A percentile compares a stretch with the other conserved stretches of the same genome.
phyloP scores from a whole-genome alignment of 2,113 vertebrate genomes.

The Stegastes partitus region DNA sequence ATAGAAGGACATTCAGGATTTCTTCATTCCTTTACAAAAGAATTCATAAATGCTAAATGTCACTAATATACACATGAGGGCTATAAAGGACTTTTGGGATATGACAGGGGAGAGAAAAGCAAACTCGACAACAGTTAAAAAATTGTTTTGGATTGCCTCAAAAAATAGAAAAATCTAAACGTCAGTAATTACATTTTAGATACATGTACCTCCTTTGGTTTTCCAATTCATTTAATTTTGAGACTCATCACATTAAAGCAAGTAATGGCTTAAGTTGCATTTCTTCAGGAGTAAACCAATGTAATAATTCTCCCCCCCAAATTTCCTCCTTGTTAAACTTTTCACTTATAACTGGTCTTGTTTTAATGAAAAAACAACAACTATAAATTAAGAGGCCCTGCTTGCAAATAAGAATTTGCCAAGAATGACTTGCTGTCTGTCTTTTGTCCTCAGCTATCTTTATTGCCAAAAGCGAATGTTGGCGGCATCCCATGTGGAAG shows the following conservation, averaged over 20 bases:
- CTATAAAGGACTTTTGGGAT: background rate
- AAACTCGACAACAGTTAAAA: background rate
- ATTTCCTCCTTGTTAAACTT: conserved; percentile 30
- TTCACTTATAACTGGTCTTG: conserved; percentile 23
- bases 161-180: background rate
- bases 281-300: background rate
- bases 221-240: background rate
- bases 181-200: background rate
- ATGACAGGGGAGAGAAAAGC: background rate
- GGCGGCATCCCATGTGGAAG: conserved; percentile 82
- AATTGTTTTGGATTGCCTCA: background rate
- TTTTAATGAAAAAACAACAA: conserved; percentile 33
- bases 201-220: background rate
- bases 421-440: conserved; percentile 75
- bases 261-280: background rate
- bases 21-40: conserved; percentile 52
- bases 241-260: background rate
- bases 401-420: conserved; percentile 71
- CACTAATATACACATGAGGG: conserved; percentile 44
- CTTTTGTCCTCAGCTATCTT: conserved; percentile 83
- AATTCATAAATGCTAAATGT: conserved; percentile 57
- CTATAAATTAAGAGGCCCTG: conserved; percentile 60
- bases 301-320: background rate
- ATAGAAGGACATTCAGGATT: conserved; percentile 57
- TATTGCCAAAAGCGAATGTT: conserved; percentile 86